phyloP scores from a whole-genome alignment of 1,140 invertebrate genomes.

The Drosophila repletoides region DNA sequence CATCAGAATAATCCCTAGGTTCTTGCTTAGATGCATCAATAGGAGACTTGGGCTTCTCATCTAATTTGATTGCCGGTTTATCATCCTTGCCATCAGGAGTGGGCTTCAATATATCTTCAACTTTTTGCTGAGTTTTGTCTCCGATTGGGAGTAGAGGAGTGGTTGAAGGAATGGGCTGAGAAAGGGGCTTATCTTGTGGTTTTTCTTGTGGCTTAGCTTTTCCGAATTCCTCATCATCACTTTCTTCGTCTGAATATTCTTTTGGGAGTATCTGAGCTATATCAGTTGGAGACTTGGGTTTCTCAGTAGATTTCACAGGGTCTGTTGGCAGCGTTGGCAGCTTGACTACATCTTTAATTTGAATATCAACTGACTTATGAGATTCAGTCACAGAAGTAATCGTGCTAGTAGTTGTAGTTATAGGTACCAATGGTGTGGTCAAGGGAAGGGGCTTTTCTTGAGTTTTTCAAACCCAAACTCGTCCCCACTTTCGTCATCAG shows the following conservation, averaged over 20 bases:
- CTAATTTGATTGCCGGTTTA: neutral
- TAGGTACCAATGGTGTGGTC: neutral
- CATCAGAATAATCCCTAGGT: conserved; percentile 21
- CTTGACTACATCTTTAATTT: neutral
- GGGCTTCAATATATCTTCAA: conserved; percentile 9
- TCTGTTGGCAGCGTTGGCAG: neutral
- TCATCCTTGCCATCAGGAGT: neutral
- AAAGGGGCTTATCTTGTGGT: too few relatives aligned
- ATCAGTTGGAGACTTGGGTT: neutral
- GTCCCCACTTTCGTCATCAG: conserved; percentile 12
- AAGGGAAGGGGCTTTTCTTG: neutral
- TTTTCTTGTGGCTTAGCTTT: conserved; percentile 2
- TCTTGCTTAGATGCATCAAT: conserved; percentile 3
- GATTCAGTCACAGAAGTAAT: neutral
- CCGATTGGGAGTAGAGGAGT: neutral
- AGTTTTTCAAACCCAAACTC: neutral
- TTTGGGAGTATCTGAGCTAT: neutral
- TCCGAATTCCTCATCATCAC: conserved; percentile 15
- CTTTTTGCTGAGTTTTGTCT: conserved; percentile 14
- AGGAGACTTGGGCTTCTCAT: conserved; percentile 27
- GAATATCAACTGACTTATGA: conserved; percentile 1
- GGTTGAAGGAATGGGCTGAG: neutral
- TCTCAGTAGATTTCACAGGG: neutral
- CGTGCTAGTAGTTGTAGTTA: neutral
- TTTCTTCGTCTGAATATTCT: conserved; percentile 23